Percentiles rank a stretch among this genome's conserved stretches.
Conservation (phyloP, 2,888 invertebrate genomes). For the Dichetophora obliterata region DNA sequence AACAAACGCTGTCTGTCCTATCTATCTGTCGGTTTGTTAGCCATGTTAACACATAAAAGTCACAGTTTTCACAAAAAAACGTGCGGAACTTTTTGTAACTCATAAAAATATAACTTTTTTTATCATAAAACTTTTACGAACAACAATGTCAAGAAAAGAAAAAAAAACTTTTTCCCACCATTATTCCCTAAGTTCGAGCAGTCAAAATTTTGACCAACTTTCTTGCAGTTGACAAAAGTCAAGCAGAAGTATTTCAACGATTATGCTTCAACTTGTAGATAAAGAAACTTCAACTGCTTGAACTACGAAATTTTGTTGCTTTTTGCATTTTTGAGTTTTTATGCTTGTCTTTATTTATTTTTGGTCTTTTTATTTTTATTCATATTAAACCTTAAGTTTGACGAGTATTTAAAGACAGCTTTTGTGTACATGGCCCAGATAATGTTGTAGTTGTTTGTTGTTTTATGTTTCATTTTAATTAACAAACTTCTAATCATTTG, state of each 20-base stretch:
- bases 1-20: constrained; percentile 25
- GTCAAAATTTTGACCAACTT: constrained; percentile 19
- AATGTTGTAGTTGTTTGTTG: background rate
- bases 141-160: background rate
- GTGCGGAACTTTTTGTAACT: constrained; percentile 14
- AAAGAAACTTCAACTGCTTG: constrained; percentile 6
- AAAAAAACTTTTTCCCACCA: background rate
- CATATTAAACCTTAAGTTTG: background rate
- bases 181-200: background rate
- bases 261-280: background rate
- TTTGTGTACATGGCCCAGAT: constrained; percentile 1
- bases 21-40: constrained; percentile 13
- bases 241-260: constrained; percentile 3
- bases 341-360: background rate
- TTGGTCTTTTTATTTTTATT: background rate
- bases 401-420: background rate
- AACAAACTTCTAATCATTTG: background rate
- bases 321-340: background rate
- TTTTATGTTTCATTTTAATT: background rate
- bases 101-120: constrained; percentile 16
- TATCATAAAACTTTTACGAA: background rate
- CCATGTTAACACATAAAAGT: constrained; percentile 16
- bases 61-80: constrained; percentile 24
- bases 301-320: background rate
- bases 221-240: constrained; percentile 5